A percentile compares a stretch with the other conserved stretches of the same genome.
Conservation (phyloP, 2,113 vertebrate species). For the Charadrius vociferus region DNA sequence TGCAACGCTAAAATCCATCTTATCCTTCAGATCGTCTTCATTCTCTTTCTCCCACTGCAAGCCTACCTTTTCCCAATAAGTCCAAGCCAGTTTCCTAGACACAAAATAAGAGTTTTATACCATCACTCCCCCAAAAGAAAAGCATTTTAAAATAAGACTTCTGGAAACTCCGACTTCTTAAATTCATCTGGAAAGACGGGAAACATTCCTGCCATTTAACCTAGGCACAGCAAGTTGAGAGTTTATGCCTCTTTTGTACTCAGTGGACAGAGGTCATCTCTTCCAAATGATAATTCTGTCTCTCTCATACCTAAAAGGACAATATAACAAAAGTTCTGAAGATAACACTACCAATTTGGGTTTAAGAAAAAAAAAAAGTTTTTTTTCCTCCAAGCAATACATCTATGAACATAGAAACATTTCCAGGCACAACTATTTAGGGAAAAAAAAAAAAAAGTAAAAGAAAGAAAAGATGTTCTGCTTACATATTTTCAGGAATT, state of each 20-base stretch:
- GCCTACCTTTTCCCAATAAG: conserved; percentile 88
- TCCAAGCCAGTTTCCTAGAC: conserved; percentile 78
- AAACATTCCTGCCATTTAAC: neutral
- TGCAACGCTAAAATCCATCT: conserved; percentile 85
- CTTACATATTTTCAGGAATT: conserved; percentile 87
- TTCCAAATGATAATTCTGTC: neutral
- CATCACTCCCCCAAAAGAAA: neutral
- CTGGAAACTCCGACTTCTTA: neutral
- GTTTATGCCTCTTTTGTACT: neutral
- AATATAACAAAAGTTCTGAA: neutral
- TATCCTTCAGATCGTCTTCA: conserved; percentile 93
- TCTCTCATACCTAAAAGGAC: neutral
- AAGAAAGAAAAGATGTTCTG: neutral
- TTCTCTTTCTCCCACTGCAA: conserved; percentile 96
- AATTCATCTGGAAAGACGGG: neutral
- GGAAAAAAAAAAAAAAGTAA: rapidly evolving
- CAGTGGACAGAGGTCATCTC: neutral
- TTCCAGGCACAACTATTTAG: neutral
- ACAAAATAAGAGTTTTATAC: neutral
- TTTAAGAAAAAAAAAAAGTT: neutral
- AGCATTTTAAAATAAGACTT: neutral
- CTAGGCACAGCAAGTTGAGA: neutral
- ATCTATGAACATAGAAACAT: neutral
- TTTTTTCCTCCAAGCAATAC: neutral
- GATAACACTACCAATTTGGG: neutral